These are phyloP conservation scores for Halcyon badia DNA, from an alignment of 2,797 vertebrate genomes.

Conservation along the genomic window DNA sequence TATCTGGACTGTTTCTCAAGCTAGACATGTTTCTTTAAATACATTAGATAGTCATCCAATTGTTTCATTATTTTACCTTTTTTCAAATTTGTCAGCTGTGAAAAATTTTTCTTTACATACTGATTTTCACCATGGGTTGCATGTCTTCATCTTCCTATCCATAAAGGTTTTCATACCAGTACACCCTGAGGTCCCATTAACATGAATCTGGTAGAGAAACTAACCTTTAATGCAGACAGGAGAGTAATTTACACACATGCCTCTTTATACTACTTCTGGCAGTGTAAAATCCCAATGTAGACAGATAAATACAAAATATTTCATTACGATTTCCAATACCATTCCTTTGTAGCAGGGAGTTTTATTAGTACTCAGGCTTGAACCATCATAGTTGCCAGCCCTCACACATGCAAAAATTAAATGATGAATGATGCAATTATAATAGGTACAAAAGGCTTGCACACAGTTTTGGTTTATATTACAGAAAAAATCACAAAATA, in stretches of 20 bases:
- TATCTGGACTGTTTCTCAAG: neutral
- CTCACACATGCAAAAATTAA: neutral
- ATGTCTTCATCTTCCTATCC: neutral
- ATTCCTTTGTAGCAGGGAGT: neutral
- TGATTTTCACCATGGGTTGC: neutral
- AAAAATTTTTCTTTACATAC: neutral
- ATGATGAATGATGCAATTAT: neutral
- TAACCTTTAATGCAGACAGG: neutral
- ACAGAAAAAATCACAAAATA: neutral
- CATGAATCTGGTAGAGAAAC: neutral
- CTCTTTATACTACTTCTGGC: neutral
- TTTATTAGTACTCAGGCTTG: neutral
- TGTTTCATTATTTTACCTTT: neutral
- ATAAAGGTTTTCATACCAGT: neutral
- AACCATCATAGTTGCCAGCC: neutral
- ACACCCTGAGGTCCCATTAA: neutral
- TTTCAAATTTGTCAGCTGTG: neutral
- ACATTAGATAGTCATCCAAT: neutral
- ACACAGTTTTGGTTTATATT: neutral
- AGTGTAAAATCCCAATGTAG: neutral
- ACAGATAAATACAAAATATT: neutral
- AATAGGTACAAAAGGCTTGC: neutral
- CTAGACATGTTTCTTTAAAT: neutral
- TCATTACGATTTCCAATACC: neutral
- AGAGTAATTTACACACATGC: neutral